These are phyloP conservation scores for Oreonectes daqikongensis DNA, from an alignment of 2,797 vertebrate genomes.

Conservation along the genomic window DNA sequence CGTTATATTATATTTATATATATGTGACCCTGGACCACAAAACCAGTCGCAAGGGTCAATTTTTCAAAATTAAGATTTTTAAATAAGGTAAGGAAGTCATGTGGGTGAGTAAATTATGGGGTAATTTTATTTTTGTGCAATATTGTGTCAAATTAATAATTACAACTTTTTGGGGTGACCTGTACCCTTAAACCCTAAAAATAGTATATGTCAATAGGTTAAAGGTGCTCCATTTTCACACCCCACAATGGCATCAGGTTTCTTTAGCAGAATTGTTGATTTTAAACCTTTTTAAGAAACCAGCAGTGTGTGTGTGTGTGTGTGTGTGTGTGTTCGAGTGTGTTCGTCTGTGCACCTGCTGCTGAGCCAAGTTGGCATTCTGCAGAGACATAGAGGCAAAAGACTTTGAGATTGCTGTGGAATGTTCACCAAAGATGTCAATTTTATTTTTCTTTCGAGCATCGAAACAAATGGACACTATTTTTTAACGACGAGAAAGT, in stretches of 20 bases:
- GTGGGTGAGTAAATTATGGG: no score
- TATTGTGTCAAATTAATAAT: no score
- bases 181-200: constrained; percentile 11
- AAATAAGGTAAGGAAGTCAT: no score
- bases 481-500: constrained; percentile 49
- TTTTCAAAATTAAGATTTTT: no score
- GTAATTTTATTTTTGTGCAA: no score
- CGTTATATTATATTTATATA: no score
- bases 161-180: background rate
- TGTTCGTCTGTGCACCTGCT: constrained; percentile 51
- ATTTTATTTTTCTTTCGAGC: constrained; percentile 64
- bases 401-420: constrained; percentile 65
- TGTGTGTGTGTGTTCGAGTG: constrained; percentile 45
- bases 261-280: constrained; percentile 29
- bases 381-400: constrained; percentile 57
- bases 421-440: constrained; percentile 83
- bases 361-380: constrained; percentile 57
- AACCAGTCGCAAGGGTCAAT: no score
- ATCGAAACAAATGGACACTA: constrained; percentile 48
- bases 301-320: constrained; percentile 59
- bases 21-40: no score
- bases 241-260: constrained; percentile 25
- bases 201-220: background rate
- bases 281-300: constrained; percentile 31
- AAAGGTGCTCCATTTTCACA: background rate